Conservation (phyloP, 2,888 invertebrate species). For the Tenthredo notha region DNA sequence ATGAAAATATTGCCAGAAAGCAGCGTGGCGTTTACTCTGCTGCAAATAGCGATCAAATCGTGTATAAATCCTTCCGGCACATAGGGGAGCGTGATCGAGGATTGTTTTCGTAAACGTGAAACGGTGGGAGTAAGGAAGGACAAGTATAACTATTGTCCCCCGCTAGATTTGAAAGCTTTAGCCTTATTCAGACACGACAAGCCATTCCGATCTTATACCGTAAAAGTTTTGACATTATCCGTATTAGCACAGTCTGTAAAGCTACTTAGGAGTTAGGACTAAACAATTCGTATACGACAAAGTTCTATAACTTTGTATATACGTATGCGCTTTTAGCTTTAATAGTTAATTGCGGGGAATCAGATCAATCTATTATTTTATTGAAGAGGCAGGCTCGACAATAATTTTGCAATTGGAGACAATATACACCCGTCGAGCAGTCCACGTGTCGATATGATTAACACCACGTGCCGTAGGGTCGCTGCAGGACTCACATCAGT, state of each 20-base stretch:
- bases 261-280: background rate
- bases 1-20: slow-evolving; percentile 46
- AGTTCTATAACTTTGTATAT: background rate
- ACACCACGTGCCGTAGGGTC: slow-evolving; percentile 49
- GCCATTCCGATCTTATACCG: background rate
- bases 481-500: slow-evolving; percentile 15
- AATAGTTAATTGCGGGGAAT: slow-evolving; percentile 38
- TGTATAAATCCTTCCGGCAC: slow-evolving; percentile 51
- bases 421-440: slow-evolving; percentile 34
- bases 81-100: slow-evolving; percentile 19
- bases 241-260: background rate
- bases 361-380: slow-evolving; percentile 43
- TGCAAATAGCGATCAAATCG: slow-evolving; percentile 51
- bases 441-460: slow-evolving; percentile 53
- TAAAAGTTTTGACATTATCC: slow-evolving; percentile 25
- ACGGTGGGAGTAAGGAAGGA: slow-evolving; percentile 1
- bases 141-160: slow-evolving; percentile 36
- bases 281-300: background rate
- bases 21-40: slow-evolving; percentile 37
- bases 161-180: slow-evolving; percentile 25
- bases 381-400: slow-evolving; percentile 33
- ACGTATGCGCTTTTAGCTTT: slow-evolving; percentile 25
- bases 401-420: slow-evolving; percentile 50
- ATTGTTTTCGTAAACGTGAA: slow-evolving; percentile 44
- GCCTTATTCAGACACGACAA: slow-evolving; percentile 16